Evolutionary conservation across 53 echinoderm and acorn worm species (phyloP), one percentile per base, ranked within the genome.

Genomic region (Echinarachnius parma): DNA sequence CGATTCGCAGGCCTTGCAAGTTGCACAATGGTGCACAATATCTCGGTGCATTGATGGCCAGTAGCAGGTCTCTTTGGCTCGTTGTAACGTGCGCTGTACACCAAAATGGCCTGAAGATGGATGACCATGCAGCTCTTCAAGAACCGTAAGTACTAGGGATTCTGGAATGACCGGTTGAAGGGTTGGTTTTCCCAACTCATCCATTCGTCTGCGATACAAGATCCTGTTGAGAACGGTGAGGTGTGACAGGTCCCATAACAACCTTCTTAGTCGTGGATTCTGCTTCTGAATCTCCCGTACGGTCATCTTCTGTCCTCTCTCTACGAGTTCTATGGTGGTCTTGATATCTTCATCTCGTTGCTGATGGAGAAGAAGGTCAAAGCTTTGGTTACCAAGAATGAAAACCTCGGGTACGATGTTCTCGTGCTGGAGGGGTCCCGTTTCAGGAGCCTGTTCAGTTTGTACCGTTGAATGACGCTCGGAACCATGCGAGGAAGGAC

Each of bases 61-160:
- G 31, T 24, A 37, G 39, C 32, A 39, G 8, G 42, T 55, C 10
- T 29, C 3, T 50, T 49, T 10, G 13, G 35, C 55, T 14, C 35
- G 9, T 16, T 48, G 61, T 19, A 77, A 37, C 8, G 77, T 80
- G 16, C 70, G 56, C 10, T 80, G 60, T 15, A 32, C 5, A 53
- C 61, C 81, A 60, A 80, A 48, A 25, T 80, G 81, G 15, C 81
- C 81, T 9, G 81, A 28, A 63, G 33, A 26, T 16, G 46, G 46
- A 44, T 57, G 15, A 20, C 77, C 62, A 62, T 77, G 62, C 1
- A 31, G 23, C 3, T 28, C 3, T 4, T 25, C 23, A 3, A 75
- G 28, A 1, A 75, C 46, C 11, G 23, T 22, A 4, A 42, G 59
- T 3, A 75, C 46, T 57, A 75, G 53, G 3, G 32, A 34, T 4